Base-by-base conservation (phyloP, 2,113 vertebrate genomes). In the Oreochromis niloticus region DNA sequence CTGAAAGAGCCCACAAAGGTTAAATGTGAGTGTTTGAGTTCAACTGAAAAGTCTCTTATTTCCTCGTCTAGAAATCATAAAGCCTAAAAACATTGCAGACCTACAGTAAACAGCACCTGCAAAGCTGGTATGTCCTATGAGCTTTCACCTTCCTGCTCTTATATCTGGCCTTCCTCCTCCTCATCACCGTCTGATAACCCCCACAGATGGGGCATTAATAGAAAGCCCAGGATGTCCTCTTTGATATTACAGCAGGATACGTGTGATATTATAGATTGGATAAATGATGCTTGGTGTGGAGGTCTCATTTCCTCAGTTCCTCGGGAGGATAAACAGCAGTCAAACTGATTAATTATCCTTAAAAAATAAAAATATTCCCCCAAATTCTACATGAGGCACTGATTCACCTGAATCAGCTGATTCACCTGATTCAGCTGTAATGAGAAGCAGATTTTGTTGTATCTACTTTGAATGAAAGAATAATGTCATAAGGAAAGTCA, bases 401-500 rank as follows among this genome's bases (percentile, higher is more conserved):
- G n/a, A n/a, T n/a, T n/a, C n/a, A n/a, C n/a, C n/a, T n/a, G 6
- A 4, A 0, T 24, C 22, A 6, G 5, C 2, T 6, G 46, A 9
- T 0, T 27, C 24, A 3, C 1, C 11, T 0, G 8, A 34, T n/a
- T 9, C n/a, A 14, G 4, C 12, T 2, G 12, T 24, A 73, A 24
- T 2, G 11, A 61, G 57, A 17, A 61, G 30, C 7, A 32, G 57
- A 10, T 27, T 73, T 1, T 46, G 68, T 27, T 27, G 41, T 17
- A 14, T 17, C 1, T 1, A 46, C 8, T 73, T 46, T 24, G n/a
- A 16, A 71, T 27, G 39, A 16, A 17, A 46, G 41, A 19, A 17
- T 0, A 17, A 19, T 12, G 43, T 48, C 2, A 30, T 30, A 2
- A 22, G n/a, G 36, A 24, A 71, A 19, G 6, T 50, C 46, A 22